These are phyloP conservation scores for Drosophila saltans DNA, from an alignment of 1,140 invertebrate genomes.

Conservation along the genomic window DNA sequence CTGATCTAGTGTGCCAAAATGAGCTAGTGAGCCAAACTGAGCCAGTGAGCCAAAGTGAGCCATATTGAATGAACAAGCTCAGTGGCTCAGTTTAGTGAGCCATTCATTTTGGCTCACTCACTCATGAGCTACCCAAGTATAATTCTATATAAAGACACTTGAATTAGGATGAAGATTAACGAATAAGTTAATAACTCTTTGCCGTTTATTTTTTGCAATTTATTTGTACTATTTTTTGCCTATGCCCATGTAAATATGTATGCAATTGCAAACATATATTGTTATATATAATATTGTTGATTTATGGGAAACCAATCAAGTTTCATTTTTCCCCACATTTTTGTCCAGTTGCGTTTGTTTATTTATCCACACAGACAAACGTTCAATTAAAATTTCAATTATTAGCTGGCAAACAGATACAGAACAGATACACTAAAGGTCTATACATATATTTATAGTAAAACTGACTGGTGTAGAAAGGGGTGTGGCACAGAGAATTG, in stretches of 20 bases:
- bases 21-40: no score
- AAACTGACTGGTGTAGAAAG: background rate
- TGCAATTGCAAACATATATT: background rate
- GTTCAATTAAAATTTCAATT: slow-evolving; percentile 65
- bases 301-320: slow-evolving; percentile 10
- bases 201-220: background rate
- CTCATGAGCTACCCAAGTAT: no score
- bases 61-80: no score
- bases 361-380: slow-evolving; percentile 49
- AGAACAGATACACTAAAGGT: background rate
- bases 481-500: background rate
- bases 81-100: no score
- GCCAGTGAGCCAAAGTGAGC: no score
- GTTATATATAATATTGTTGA: background rate
- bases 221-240: background rate
- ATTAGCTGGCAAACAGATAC: slow-evolving; percentile 41
- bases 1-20: no score
- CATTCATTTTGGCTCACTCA: no score
- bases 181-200: no score
- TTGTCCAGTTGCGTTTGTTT: slow-evolving; percentile 23
- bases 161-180: no score
- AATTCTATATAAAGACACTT: no score
- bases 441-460: no score
- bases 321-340: background rate
- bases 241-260: background rate